phyloP scores from a whole-genome alignment of 2,113 vertebrate genomes.

The Scomber scombrus region DNA sequence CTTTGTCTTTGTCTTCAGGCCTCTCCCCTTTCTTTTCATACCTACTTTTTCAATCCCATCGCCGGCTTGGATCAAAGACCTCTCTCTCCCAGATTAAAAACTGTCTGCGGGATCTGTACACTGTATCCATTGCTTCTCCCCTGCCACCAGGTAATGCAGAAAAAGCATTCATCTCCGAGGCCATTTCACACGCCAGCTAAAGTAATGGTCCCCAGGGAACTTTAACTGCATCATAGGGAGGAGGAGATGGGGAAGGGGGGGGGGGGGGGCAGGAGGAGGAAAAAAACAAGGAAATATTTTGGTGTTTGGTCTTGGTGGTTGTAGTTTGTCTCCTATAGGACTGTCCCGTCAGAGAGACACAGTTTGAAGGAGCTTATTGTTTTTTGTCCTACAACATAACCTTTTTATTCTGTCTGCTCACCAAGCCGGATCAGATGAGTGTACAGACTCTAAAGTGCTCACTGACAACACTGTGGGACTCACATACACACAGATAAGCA shows the following conservation, averaged over 20 bases:
- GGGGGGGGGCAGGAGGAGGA: neutral
- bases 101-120: conserved; percentile 49
- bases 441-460: conserved; percentile 52
- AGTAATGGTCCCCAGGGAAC: conserved; percentile 76
- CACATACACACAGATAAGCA: conserved; percentile 14
- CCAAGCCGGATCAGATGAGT: conserved; percentile 58
- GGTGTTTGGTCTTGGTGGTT: conserved; percentile 48
- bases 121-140: conserved; percentile 71
- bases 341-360: conserved; percentile 7
- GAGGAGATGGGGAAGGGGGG: neutral
- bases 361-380: conserved; percentile 53
- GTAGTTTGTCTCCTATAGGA: conserved; percentile 63
- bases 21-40: conserved; percentile 10
- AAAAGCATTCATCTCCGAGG: conserved; percentile 78
- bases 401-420: conserved; percentile 52
- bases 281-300: conserved; percentile 55
- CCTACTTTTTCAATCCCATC: conserved; percentile 23
- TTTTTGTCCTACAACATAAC: conserved; percentile 65
- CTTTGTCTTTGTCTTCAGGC: neutral
- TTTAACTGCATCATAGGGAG: conserved; percentile 71
- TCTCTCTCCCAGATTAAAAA: conserved; percentile 76
- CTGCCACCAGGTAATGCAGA: conserved; percentile 77
- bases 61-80: conserved; percentile 57
- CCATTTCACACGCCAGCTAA: conserved; percentile 77
- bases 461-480: conserved; percentile 26